These are phyloP conservation scores for Esperia sulphurella DNA, from an alignment of 2,888 invertebrate species.

Conservation along the genomic window DNA sequence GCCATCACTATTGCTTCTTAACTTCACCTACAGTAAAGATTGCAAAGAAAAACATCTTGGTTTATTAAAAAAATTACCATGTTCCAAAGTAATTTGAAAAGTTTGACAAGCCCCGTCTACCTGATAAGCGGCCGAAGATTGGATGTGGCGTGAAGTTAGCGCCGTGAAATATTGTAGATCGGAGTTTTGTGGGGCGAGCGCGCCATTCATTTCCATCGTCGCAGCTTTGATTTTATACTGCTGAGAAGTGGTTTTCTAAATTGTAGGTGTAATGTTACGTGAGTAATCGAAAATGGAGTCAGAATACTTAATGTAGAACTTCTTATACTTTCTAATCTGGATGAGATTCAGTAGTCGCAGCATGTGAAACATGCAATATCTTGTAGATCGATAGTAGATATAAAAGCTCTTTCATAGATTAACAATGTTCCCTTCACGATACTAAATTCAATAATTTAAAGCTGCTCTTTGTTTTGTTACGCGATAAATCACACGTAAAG, in stretches of 20 bases:
- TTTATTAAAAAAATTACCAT: slow-evolving; percentile 37
- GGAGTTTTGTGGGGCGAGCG: slow-evolving; percentile 34
- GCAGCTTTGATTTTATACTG: slow-evolving; percentile 7
- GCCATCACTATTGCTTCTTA: background rate
- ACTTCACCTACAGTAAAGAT: background rate
- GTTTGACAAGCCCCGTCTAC: slow-evolving; percentile 60
- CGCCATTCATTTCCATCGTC: slow-evolving; percentile 35
- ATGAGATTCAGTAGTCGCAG: too few species aligned
- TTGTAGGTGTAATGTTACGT: background rate
- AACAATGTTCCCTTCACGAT: too few species aligned
- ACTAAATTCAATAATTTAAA: too few species aligned
- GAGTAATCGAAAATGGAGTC: too few species aligned
- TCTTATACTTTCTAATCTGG: too few species aligned
- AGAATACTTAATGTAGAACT: too few species aligned
- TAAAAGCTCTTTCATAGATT: too few species aligned
- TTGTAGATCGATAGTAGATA: too few species aligned
- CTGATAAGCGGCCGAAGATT: slow-evolving; percentile 63
- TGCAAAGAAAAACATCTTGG: slow-evolving; percentile 11
- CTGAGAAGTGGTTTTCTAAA: background rate
- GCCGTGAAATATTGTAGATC: slow-evolving; percentile 55
- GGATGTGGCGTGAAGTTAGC: slow-evolving; percentile 58
- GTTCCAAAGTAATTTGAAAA: slow-evolving; percentile 61
- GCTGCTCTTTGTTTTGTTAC: too few species aligned
- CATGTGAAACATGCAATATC: too few species aligned
- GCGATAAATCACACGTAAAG: too few species aligned